Percentiles rank a stretch among this genome's conserved stretches.
These are phyloP conservation scores for Hippocampus mohnikei DNA, from an alignment of 2,113 vertebrate genomes.

Conservation along the genomic window DNA sequence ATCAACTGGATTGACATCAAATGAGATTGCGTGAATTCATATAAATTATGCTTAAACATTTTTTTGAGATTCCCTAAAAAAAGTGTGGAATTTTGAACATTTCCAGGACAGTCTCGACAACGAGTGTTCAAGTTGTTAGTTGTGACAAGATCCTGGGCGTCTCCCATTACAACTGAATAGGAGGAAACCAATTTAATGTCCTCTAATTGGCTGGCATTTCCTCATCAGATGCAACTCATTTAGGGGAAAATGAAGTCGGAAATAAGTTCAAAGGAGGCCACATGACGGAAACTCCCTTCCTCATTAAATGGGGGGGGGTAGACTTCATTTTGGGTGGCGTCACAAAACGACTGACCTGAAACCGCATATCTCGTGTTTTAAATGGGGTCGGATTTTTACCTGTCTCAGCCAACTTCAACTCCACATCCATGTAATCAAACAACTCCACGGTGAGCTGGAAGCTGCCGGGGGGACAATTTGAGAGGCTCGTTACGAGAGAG, in stretches of 20 bases:
- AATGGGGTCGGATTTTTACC: slow-evolving; percentile 71
- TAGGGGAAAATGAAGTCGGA: background rate
- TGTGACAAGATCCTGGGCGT: background rate
- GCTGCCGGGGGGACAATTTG: slow-evolving; percentile 66
- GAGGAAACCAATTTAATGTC: slow-evolving; percentile 49
- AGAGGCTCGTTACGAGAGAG: slow-evolving; percentile 43
- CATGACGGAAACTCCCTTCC: background rate
- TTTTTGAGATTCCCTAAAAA: no score
- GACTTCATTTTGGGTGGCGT: background rate
- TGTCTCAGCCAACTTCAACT: slow-evolving; percentile 88
- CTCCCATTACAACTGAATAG: slow-evolving; percentile 14
- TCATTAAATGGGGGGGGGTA: background rate
- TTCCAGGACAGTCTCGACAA: background rate
- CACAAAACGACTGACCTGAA: slow-evolving; percentile 1
- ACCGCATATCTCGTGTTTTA: slow-evolving; percentile 49
- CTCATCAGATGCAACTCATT: slow-evolving; percentile 33
- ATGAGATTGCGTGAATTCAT: no score
- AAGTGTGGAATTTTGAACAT: no score
- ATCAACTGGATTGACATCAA: no score
- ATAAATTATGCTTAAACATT: no score
- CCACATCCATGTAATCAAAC: slow-evolving; percentile 95
- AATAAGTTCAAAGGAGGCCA: slow-evolving; percentile 10
- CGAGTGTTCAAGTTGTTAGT: background rate
- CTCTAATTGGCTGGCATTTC: slow-evolving; percentile 54
- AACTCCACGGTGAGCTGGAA: slow-evolving; percentile 98